Base-by-base conservation (phyloP, 2,888 invertebrate species). In the Amphipyra berbera region DNA sequence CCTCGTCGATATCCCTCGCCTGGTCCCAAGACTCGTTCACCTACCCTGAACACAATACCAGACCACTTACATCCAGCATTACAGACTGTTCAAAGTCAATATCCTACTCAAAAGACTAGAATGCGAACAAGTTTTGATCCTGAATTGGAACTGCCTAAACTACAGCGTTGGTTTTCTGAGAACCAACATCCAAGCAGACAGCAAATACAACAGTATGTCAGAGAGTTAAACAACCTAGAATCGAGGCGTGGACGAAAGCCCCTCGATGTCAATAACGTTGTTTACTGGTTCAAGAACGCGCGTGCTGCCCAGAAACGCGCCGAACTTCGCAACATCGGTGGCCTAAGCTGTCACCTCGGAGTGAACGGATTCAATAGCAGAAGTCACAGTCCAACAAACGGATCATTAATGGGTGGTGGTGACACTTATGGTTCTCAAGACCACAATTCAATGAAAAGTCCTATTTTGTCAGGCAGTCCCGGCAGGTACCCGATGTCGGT, bases 81-180 rank as follows among this genome's bases (percentile, higher is more conserved):
- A 80, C 97, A 97, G 91, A 96, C 96, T 6, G 97, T 97, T 68
- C 97, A 97, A 86, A 96, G 94, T 79, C 97, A 97, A 88, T 96
- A 97, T 78, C 96, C 97, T 6, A 97, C 97, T 30, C 98, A 98
- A 88, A 98, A 98, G 92, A 98, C 98, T 4, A 96, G 99, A 82
- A 98, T 99, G 98, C 96, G 99, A 76, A 99, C 99, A 14, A 99
- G 98, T 85, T 99, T 99, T 85, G 99, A 99, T 91, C 99, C 99
- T 0, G 99, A 99, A 91, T 95, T 98, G 83, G 99, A 99, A 92
- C 93, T 99, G 70, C 99, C 99, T 0, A 98, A 99, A 84, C 94
- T 99, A 55, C 99, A 99, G 88, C 96, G 98, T 78, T 99, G 99
- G 99, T 99, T 99, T 95, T 96, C 97, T 44, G 98, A 98, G 87